A percentile compares a stretch with the other conserved stretches of the same genome.
phyloP scores from a whole-genome alignment of 2,797 vertebrate genomes.

The Aphelocoma californica region DNA sequence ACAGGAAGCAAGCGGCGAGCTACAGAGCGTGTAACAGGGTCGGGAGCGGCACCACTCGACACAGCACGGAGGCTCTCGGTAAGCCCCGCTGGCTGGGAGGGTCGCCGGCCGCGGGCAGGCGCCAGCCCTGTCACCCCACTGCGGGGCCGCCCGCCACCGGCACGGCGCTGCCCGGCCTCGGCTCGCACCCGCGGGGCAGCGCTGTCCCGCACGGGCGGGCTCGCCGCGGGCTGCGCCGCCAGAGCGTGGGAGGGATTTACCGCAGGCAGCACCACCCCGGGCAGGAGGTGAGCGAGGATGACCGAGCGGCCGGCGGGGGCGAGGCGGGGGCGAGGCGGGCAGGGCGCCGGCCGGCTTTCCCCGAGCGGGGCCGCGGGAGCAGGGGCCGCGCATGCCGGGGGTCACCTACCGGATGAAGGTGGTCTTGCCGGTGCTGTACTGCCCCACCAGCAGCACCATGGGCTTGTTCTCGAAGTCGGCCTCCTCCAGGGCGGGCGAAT shows the following conservation, averaged over 20 bases:
- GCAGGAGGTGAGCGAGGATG: not conserved
- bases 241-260: not conserved
- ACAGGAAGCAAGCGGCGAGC: not conserved
- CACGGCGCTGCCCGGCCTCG: not conserved
- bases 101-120: not conserved
- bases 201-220: not conserved
- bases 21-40: rapidly evolving
- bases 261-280: not conserved
- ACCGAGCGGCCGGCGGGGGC: not conserved
- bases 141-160: not conserved
- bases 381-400: not conserved
- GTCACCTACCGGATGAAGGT: slow-evolving; percentile 90
- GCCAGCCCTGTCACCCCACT: not conserved
- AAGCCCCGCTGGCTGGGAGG: not conserved
- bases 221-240: not conserved
- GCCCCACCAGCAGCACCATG: slow-evolving; percentile 94
- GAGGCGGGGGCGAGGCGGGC: not conserved
- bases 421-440: slow-evolving; percentile 97
- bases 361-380: not conserved
- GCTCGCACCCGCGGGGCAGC: not conserved
- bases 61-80: rapidly evolving
- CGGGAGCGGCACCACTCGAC: not conserved
- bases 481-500: slow-evolving; percentile 92
- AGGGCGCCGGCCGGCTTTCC: no score
- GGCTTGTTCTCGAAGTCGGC: slow-evolving; percentile 97